phyloP scores from a whole-genome alignment of 2,113 vertebrate species.

The Austrofundulus limnaeus region DNA sequence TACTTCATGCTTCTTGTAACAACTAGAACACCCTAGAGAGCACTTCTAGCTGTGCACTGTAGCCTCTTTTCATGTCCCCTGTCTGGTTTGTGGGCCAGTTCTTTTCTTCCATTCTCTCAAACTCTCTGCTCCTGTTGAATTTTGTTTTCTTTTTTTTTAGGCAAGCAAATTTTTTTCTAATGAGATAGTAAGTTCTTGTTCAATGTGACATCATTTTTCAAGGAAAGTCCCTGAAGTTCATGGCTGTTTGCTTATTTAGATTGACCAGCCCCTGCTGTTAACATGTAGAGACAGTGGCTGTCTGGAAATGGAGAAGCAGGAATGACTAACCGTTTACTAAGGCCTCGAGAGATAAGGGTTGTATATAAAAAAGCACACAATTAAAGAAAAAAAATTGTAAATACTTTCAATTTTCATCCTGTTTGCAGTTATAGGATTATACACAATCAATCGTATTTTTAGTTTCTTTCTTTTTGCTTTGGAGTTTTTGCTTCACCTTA shows the following conservation, averaged over 20 bases:
- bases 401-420: slow-evolving; percentile 62
- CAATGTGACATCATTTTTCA: slow-evolving; percentile 58
- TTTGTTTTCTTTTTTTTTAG: slow-evolving; percentile 45
- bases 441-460: slow-evolving; percentile 11
- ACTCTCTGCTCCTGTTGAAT: slow-evolving; percentile 30
- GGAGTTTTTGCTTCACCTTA: background rate
- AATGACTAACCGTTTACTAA: slow-evolving; percentile 54
- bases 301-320: slow-evolving; percentile 37
- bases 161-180: slow-evolving; percentile 63
- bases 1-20: slow-evolving; percentile 22
- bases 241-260: slow-evolving; percentile 55
- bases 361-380: slow-evolving; percentile 50
- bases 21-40: slow-evolving; percentile 31
- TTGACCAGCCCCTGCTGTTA: slow-evolving; percentile 51
- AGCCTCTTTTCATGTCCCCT: slow-evolving; percentile 21
- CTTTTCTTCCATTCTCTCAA: slow-evolving; percentile 22
- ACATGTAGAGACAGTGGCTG: slow-evolving; percentile 26
- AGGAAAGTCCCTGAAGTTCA: slow-evolving; percentile 53
- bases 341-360: slow-evolving; percentile 33
- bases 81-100: slow-evolving; percentile 39
- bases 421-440: slow-evolving; percentile 50
- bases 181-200: slow-evolving; percentile 60
- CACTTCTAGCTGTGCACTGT: slow-evolving; percentile 11
- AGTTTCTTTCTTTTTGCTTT: slow-evolving; percentile 12
- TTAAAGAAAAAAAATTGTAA: slow-evolving; percentile 50